Conservation (phyloP, 2,113 vertebrate genomes). For the Vombatus ursinus region DNA sequence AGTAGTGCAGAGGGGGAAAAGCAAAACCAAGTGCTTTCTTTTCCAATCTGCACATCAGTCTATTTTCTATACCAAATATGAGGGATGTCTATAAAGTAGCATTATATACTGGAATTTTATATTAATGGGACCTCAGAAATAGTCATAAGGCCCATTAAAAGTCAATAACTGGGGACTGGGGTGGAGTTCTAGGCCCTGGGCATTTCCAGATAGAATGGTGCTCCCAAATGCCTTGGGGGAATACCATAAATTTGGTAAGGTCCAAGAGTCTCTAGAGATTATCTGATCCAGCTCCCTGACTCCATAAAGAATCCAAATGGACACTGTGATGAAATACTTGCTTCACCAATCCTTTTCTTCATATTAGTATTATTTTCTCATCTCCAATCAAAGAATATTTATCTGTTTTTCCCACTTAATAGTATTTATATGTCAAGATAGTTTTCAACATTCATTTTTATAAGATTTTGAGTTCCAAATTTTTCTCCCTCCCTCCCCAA, state of each 20-base stretch:
- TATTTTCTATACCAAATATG: neutral
- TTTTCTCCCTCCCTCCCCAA: too few relatives aligned
- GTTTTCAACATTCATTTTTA: too few relatives aligned
- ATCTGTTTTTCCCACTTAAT: neutral
- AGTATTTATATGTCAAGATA: too few relatives aligned
- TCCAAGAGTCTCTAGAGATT: neutral
- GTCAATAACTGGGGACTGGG: neutral
- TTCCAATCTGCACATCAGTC: neutral
- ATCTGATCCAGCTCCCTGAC: neutral
- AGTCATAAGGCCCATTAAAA: neutral
- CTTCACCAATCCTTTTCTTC: neutral
- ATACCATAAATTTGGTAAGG: neutral
- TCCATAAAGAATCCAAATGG: neutral
- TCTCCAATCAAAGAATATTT: neutral
- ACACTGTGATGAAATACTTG: neutral
- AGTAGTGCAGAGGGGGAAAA: neutral
- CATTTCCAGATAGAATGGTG: neutral
- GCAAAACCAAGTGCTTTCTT: neutral
- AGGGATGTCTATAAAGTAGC: neutral
- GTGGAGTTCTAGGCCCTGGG: neutral
- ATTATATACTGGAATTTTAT: neutral
- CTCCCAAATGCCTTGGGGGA: neutral
- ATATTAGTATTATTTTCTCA: neutral
- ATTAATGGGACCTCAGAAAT: neutral
- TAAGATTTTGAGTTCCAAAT: too few relatives aligned